Base-by-base conservation (phyloP, 1,140 invertebrate genomes). In the Octopus sinensis region DNA sequence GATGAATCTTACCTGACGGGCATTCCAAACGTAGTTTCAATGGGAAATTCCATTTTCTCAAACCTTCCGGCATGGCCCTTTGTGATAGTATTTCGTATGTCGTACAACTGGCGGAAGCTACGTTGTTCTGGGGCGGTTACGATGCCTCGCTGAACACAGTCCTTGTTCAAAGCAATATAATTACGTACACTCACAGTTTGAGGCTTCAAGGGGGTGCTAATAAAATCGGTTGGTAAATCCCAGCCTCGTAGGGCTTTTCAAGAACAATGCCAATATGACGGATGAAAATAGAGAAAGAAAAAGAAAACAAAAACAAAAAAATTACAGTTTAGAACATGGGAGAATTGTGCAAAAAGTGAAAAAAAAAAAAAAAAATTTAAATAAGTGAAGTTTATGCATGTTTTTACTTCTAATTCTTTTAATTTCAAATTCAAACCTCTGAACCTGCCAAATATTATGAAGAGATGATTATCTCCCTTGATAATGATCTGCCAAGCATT, bases 151-250 rank as follows among this genome's bases (percentile, higher is more conserved):
- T 84, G 80, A 5, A 90, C 84, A n/a, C 89, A 87, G 5, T 86
- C 86, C 83, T 84, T 87, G 83, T 90, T 90, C 53, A 90, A 82
- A 6, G 85, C 83, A 84, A 88, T 89, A 82, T 90, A 90, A 84
- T 90, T 88, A 82, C 89, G 84, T 12, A 87, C 87, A 23, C 86
- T 56, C 23, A 23, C 23, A 77, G 81, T 76, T 76, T 87, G 85
- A 52, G 86, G 84, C 77, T 84, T 85, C 68, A 5, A n/a, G 13
- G 30, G 13, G 17, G 17, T 23, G 5, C 17, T 5, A 5, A 71
- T 13, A 71, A 5, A 13, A 7, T 71, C 68, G 12, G 5, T 71
- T 23, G 23, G 23, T 4, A 71, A 4, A 71, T 71, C 68, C 68
- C 68, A 71, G 30, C 68, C 68, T 5, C 68, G 68, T 23, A 71